A percentile compares a stretch with the other conserved stretches of the same genome.
Conservation (phyloP, 2,888 invertebrate genomes). For the Athalia cordata region DNA sequence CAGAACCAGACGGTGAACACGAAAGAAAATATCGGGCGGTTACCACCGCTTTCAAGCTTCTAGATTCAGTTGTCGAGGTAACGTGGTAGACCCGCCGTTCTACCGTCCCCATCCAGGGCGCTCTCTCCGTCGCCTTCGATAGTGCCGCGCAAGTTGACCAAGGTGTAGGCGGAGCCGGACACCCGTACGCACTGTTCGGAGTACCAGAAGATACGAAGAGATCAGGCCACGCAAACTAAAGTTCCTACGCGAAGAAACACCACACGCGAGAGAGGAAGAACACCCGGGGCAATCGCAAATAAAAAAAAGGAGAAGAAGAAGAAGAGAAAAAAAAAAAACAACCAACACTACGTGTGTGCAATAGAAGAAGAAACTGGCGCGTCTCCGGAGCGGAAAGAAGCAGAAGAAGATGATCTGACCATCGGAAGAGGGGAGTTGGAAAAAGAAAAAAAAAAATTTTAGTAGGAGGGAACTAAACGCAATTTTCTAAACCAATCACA, state of each 20-base stretch:
- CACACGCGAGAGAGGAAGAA: background rate
- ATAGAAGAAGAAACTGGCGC: background rate
- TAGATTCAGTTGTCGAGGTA: conserved; percentile 31
- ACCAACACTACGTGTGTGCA: background rate
- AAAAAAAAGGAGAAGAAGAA: background rate
- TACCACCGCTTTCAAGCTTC: conserved; percentile 62
- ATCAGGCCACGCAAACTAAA: conserved; percentile 67
- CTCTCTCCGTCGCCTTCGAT: conserved; percentile 62
- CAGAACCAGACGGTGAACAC: conserved; percentile 57
- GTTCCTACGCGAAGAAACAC: conserved; percentile 65
- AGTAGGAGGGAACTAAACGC: background rate
- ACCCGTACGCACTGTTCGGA: background rate
- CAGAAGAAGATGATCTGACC: background rate
- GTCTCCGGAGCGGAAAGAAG: background rate
- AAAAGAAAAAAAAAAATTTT: no score
- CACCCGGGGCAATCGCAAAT: background rate
- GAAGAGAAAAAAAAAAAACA: conserved; percentile 11
- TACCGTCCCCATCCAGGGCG: conserved; percentile 71
- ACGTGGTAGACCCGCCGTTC: conserved; percentile 58
- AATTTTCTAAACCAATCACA: no score
- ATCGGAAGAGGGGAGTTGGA: background rate
- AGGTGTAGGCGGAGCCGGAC: conserved; percentile 35
- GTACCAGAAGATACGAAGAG: conserved; percentile 10
- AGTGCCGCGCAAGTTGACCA: conserved; percentile 32
- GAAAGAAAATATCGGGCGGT: conserved; percentile 65